Percentiles rank a stretch among this genome's conserved stretches.
phyloP scores from a whole-genome alignment of 2,113 vertebrate species.

The Trogon surrucura region DNA sequence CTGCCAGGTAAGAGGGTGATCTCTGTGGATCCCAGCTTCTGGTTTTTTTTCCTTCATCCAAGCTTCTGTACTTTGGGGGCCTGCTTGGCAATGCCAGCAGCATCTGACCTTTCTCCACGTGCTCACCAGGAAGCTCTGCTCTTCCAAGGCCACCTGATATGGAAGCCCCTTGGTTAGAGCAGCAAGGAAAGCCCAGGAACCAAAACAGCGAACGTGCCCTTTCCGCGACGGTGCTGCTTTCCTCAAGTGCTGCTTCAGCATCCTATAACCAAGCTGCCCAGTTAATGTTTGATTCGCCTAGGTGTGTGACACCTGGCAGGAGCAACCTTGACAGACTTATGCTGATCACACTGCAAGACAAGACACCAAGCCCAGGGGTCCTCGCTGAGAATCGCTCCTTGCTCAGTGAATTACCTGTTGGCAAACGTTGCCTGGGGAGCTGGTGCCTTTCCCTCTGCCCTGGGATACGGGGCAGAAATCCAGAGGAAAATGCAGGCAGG shows the following conservation, averaged over 20 bases:
- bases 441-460: background rate
- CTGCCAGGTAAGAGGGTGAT: background rate
- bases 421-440: background rate
- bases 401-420: background rate
- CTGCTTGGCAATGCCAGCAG: background rate
- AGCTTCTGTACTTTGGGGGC: background rate
- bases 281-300: conserved; percentile 63
- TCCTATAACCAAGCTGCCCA: background rate
- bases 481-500: background rate
- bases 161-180: background rate
- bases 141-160: background rate
- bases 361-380: background rate
- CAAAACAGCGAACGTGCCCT: background rate
- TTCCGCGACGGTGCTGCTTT: background rate
- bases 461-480: fast-evolving
- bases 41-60: background rate
- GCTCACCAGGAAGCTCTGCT: background rate
- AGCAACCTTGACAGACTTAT: background rate
- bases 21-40: background rate
- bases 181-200: background rate
- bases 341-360: background rate
- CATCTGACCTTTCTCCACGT: fast-evolving
- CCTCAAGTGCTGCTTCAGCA: conserved; percentile 5
- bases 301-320: background rate
- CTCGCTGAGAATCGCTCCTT: fast-evolving